Evolutionary conservation across 1,140 invertebrate genomes (phyloP).

Genomic region (Papilio helenus): DNA sequence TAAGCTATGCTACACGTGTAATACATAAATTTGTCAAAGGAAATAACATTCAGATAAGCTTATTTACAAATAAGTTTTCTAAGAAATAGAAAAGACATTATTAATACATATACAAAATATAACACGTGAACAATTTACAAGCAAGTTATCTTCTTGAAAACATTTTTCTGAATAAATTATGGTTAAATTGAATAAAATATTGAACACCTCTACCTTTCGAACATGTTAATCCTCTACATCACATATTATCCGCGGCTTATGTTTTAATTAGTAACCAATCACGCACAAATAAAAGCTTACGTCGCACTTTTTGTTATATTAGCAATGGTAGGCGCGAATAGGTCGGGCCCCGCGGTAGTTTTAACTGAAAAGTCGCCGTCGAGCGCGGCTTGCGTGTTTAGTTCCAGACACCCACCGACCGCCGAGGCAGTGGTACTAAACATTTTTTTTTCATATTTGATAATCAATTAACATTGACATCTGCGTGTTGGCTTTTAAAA

Average conservation of each 20-base stretch:
- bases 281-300: constrained; percentile 19
- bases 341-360: constrained; percentile 61
- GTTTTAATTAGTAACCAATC: not conserved
- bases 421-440: constrained; percentile 60
- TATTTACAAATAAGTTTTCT: not conserved
- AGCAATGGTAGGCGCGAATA: constrained; percentile 49
- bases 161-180: not conserved
- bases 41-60: not conserved
- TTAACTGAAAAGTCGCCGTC: constrained; percentile 72
- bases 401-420: constrained; percentile 61
- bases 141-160: not conserved
- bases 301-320: constrained; percentile 27
- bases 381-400: constrained; percentile 71
- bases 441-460: constrained; percentile 52
- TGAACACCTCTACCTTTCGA: not conserved
- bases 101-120: too few relatives aligned
- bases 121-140: not conserved
- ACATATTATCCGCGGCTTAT: not conserved
- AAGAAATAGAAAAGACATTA: not conserved
- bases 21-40: not conserved
- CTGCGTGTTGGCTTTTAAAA: constrained; percentile 3
- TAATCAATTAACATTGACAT: constrained; percentile 22
- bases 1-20: not conserved
- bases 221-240: constrained; percentile 21
- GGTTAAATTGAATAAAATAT: not conserved